Evolutionary conservation across 2,888 invertebrate genomes (phyloP), one percentile per base, ranked within the genome.

Genomic region (Arrhopalites spinosus): DNA sequence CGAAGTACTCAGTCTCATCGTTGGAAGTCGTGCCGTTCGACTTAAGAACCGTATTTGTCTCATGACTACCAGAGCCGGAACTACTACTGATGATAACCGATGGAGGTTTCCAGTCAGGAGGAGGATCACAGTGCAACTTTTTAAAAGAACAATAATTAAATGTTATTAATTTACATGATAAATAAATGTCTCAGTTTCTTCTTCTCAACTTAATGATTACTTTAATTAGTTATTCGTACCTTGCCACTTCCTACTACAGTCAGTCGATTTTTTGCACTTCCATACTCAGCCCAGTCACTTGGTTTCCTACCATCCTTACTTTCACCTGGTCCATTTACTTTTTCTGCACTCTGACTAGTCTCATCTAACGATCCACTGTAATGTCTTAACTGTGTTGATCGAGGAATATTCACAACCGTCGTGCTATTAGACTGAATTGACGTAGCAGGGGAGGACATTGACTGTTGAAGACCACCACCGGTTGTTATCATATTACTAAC

Each of bases 181-280:
- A n/a, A n/a, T n/a, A n/a, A n/a, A n/a, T n/a, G n/a, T n/a, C n/a
- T n/a, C n/a, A n/a, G n/a, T n/a, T n/a, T n/a, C n/a, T n/a, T n/a
- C n/a, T n/a, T n/a, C n/a, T n/a, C n/a, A n/a, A n/a, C n/a, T n/a
- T n/a, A n/a, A n/a, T n/a, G n/a, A n/a, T n/a, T n/a, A n/a, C n/a
- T n/a, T n/a, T n/a, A n/a, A n/a, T n/a, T n/a, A n/a, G n/a, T n/a
- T n/a, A n/a, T n/a, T n/a, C n/a, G n/a, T n/a, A n/a, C n/a, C n/a
- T n/a, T 90, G 86, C 90, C 91, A 88, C 92, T 91, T 87, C 93
- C 93, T 84, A 91, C 89, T 84, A 92, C 91, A 88, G 91, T 90
- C 82, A 90, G 87, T 85, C 91, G 90, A 88, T 93, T 93, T 85
- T 92, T 92, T 81, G 91, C 81, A 27, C 78, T 75, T 27, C 79